Evolutionary conservation across 2,113 vertebrate genomes (phyloP), one percentile per base, ranked within the genome.

Genomic region (Andinoacara biseriatus): DNA sequence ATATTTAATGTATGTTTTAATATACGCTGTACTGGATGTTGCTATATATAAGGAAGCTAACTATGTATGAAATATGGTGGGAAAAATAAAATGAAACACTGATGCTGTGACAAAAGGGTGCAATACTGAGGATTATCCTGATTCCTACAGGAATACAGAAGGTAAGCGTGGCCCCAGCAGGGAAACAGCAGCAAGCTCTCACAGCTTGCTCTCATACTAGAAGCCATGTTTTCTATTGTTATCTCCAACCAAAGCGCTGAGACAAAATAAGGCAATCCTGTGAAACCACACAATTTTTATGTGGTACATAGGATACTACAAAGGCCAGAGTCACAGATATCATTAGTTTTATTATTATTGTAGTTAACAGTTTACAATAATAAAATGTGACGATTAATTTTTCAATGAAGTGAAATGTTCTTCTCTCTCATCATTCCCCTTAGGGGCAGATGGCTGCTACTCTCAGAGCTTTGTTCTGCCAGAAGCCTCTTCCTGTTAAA

Each of bases 101-200:
- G 60, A 79, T 74, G 54, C 35, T 60, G 17, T 5, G 58, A 81
- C 14, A 60, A 29, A 69, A 82, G 75, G 77, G 38, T 65, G 58
- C 59, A 54, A 83, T 74, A 56, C 33, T 31, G 22, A 26, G 91
- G 88, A 88, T 93, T 89, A 90, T 83, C 74, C 81, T 56, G 82
- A 89, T 91, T 93, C 91, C 91, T 91, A 88, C 57, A 89, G 88
- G 85, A 86, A 72, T 83, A 89, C 43, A 67, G 56, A 46, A 89
- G 81, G 31, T 5, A 60, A 88, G 75, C 85, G 14, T 38, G 58
- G 52, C 79, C 78, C 67, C 86, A 77, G 77, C 60, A 78, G 76
- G n/a, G 56, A 58, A 59, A 81, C 69, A 76, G 59, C 79, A 69
- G 40, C 83, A 86, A 49, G 43, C 26, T 80, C 33, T 43, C 58